A percentile compares a stretch with the other conserved stretches of the same genome.
Evolutionary conservation across 92 coral and sea anemone species (phyloP).

Genomic region (Actinernus sp.): DNA sequence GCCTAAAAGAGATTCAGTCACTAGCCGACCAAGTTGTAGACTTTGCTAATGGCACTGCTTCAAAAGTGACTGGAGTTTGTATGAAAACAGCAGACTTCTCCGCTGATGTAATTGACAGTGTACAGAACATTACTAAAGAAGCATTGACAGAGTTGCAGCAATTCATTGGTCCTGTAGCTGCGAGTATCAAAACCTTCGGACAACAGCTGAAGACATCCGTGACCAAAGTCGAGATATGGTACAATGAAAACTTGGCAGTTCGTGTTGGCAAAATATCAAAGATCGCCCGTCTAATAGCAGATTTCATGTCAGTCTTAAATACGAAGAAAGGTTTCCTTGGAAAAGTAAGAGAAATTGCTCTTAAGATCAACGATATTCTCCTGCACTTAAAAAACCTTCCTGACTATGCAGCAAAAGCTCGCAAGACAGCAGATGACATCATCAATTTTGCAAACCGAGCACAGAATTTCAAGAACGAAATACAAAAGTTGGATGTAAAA

Average conservation of each 20-base stretch:
- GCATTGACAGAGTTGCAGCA: slow-evolving; percentile 70
- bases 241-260: slow-evolving; percentile 71
- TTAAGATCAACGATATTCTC: slow-evolving; percentile 69
- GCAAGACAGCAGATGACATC: slow-evolving; percentile 84
- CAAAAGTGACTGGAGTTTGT: slow-evolving; percentile 80
- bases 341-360: slow-evolving; percentile 69
- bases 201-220: slow-evolving; percentile 75
- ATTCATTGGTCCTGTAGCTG: slow-evolving; percentile 81
- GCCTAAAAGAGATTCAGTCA: slow-evolving; percentile 68
- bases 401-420: slow-evolving; percentile 83
- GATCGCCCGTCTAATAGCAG: slow-evolving; percentile 81
- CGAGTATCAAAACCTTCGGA: slow-evolving; percentile 60
- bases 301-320: slow-evolving; percentile 84
- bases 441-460: slow-evolving; percentile 81
- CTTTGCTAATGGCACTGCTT: slow-evolving; percentile 84
- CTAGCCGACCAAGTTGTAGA: slow-evolving; percentile 80
- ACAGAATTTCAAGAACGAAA: slow-evolving; percentile 68
- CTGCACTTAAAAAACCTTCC: slow-evolving; percentile 73
- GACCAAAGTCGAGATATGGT: slow-evolving; percentile 86
- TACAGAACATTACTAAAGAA: slow-evolving; percentile 75
- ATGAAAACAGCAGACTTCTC: slow-evolving; percentile 78
- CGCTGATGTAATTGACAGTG: slow-evolving; percentile 78
- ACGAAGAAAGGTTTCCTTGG: slow-evolving; percentile 81
- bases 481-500: slow-evolving; percentile 81
- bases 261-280: slow-evolving; percentile 84